phyloP scores from a whole-genome alignment of 2,113 vertebrate species.

The Elanus axillaris region DNA sequence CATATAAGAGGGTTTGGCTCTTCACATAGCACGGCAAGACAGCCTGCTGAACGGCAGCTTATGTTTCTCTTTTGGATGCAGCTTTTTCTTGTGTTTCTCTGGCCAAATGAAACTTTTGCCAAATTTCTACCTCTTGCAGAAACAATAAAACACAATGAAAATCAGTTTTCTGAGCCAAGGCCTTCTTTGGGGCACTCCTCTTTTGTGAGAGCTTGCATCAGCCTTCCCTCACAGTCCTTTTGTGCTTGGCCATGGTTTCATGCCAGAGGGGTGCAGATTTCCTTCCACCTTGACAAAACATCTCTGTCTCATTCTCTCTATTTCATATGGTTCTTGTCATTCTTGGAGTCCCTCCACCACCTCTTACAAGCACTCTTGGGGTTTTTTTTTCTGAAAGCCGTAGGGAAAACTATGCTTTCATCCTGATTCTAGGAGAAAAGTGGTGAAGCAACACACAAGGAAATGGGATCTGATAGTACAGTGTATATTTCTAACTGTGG shows the following conservation, averaged over 20 bases:
- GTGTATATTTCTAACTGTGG: background rate
- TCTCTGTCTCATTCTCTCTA: background rate
- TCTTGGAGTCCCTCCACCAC: background rate
- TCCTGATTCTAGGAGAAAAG: background rate
- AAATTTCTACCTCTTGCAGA: background rate
- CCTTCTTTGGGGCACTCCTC: background rate
- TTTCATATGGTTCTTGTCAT: background rate
- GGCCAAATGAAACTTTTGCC: background rate
- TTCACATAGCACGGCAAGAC: background rate
- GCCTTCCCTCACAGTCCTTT: background rate
- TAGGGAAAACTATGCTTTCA: background rate
- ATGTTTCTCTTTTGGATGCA: background rate
- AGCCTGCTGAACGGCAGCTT: background rate
- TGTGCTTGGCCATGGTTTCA: background rate
- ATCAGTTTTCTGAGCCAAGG: background rate
- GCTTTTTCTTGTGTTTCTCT: background rate
- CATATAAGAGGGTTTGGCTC: background rate
- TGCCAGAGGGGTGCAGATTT: background rate
- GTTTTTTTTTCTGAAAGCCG: background rate
- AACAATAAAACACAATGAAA: background rate
- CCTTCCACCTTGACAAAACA: background rate
- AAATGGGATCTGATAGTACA: background rate
- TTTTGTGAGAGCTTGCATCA: background rate
- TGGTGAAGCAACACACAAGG: background rate
- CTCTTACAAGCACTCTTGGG: background rate